Conservation (phyloP, 1,140 invertebrate species). For the Diachasma alloeum region DNA sequence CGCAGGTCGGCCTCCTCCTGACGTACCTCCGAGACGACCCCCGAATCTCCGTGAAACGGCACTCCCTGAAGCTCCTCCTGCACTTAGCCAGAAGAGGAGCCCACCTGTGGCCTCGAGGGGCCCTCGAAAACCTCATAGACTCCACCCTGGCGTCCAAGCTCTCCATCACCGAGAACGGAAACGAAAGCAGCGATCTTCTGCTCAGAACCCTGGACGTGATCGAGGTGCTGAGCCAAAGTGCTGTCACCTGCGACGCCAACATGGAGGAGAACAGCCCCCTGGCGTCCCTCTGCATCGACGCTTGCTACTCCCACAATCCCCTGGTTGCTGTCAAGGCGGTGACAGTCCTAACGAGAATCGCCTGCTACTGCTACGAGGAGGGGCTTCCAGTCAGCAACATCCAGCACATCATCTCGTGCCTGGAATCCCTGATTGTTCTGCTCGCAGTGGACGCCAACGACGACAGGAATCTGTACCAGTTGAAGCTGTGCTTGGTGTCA, state of each 20-base stretch:
- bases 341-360: conserved; percentile 72
- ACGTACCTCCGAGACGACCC: conserved; percentile 70
- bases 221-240: conserved; percentile 61
- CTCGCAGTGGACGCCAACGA: conserved; percentile 63
- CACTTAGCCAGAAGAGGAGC: conserved; percentile 79
- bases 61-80: conserved; percentile 78
- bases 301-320: conserved; percentile 71
- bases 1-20: conserved; percentile 76
- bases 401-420: conserved; percentile 70
- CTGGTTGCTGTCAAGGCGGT: conserved; percentile 75
- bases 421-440: conserved; percentile 78
- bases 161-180: conserved; percentile 48
- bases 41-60: conserved; percentile 76
- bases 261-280: conserved; percentile 58
- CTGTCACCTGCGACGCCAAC: conserved; percentile 60
- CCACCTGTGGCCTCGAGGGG: conserved; percentile 81
- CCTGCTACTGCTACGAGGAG: conserved; percentile 77
- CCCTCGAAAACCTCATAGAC: conserved; percentile 72
- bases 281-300: conserved; percentile 56
- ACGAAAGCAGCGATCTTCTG: conserved; percentile 55
- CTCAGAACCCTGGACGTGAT: conserved; percentile 61
- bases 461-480: conserved; percentile 66
- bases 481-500: conserved; percentile 74
- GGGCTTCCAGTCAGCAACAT: conserved; percentile 70
- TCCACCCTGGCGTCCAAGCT: conserved; percentile 50